These are phyloP conservation scores for Harpalus rubripes DNA, from an alignment of 2,888 invertebrate genomes.

Conservation along the genomic window DNA sequence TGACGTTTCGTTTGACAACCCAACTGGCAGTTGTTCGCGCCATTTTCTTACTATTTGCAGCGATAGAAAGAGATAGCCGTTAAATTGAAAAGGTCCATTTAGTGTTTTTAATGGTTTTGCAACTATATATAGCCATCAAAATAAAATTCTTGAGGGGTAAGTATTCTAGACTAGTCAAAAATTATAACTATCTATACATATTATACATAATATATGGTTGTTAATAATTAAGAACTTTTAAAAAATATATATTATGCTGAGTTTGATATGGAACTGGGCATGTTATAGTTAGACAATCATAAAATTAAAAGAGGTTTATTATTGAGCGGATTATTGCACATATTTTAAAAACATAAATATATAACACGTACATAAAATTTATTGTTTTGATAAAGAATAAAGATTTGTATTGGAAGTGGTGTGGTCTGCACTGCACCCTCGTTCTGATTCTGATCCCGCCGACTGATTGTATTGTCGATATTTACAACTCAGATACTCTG, in stretches of 20 bases:
- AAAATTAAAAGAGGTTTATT: conserved; percentile 52
- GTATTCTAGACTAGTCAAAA: too few relatives aligned
- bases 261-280: conserved; percentile 63
- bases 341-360: conserved; percentile 48
- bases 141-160: too few relatives aligned
- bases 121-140: not conserved
- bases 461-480: conserved; percentile 50
- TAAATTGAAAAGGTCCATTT: too few relatives aligned
- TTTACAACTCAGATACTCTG: conserved; percentile 49
- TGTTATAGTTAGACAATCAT: conserved; percentile 66
- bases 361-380: conserved; percentile 37
- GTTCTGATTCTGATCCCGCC: conserved; percentile 5
- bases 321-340: conserved; percentile 52
- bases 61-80: too few relatives aligned
- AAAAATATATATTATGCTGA: conserved; percentile 58
- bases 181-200: conserved; percentile 50
- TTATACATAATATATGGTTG: conserved; percentile 52
- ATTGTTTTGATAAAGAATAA: conserved; percentile 50
- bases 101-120: too few relatives aligned
- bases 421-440: conserved; percentile 14
- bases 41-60: too few relatives aligned
- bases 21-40: too few relatives aligned
- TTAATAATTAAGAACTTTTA: conserved; percentile 45
- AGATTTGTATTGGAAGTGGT: conserved; percentile 38
- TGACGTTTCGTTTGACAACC: too few relatives aligned